Evolutionary conservation across 2,113 vertebrate genomes (phyloP).

Genomic region (Macquaria australasica): DNA sequence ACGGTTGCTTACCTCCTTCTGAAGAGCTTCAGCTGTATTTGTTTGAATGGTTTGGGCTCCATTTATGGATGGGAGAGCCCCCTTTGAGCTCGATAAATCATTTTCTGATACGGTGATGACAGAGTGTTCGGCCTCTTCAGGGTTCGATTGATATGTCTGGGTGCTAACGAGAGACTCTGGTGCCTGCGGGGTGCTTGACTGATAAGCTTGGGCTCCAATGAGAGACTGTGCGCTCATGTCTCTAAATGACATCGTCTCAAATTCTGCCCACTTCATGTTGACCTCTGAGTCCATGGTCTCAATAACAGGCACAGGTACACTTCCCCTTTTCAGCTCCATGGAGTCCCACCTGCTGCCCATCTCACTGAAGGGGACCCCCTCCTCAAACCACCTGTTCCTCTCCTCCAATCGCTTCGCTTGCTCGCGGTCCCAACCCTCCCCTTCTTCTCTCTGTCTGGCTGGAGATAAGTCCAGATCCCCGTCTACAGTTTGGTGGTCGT

Average conservation of each 20-base stretch:
- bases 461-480: slow-evolving; percentile 81
- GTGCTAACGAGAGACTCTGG: slow-evolving; percentile 22
- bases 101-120: slow-evolving; percentile 22
- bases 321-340: slow-evolving; percentile 89
- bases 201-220: slow-evolving; percentile 64
- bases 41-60: slow-evolving; percentile 47
- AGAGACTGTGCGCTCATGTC: slow-evolving; percentile 83
- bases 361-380: slow-evolving; percentile 65
- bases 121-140: slow-evolving; percentile 33
- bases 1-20: slow-evolving; percentile 87
- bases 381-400: slow-evolving; percentile 86
- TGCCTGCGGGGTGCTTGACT: slow-evolving; percentile 33
- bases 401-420: slow-evolving; percentile 87
- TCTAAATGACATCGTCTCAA: slow-evolving; percentile 90
- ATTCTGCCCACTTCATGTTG: slow-evolving; percentile 93
- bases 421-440: slow-evolving; percentile 90
- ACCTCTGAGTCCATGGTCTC: slow-evolving; percentile 87
- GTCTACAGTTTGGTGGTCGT: slow-evolving; percentile 73
- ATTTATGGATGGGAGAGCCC: slow-evolving; percentile 30
- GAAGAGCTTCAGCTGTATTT: slow-evolving; percentile 81
- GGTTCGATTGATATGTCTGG: slow-evolving; percentile 39
- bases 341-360: slow-evolving; percentile 84
- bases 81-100: slow-evolving; percentile 3
- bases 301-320: slow-evolving; percentile 78
- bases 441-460: slow-evolving; percentile 79